Conservation (phyloP, 2,888 invertebrate genomes). For the Lycophotia porphyrea region DNA sequence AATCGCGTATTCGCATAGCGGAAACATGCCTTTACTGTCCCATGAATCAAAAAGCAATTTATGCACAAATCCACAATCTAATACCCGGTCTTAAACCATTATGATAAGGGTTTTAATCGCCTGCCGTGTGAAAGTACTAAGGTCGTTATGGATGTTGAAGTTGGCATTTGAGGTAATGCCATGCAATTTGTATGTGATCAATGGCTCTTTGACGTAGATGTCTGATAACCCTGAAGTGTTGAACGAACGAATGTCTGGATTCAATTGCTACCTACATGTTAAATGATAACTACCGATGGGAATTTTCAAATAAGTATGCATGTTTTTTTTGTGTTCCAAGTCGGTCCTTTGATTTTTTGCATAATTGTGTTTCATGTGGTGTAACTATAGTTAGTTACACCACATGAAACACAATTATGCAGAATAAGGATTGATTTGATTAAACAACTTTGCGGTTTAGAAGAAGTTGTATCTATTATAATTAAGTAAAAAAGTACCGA, state of each 20-base stretch:
- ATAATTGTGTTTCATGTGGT: background rate
- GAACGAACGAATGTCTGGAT: constrained; percentile 19
- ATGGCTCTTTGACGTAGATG: constrained; percentile 44
- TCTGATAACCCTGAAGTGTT: constrained; percentile 16
- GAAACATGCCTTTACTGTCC: constrained; percentile 37
- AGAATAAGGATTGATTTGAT: background rate
- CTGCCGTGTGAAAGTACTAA: background rate
- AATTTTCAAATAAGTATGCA: background rate
- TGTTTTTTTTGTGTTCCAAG: background rate
- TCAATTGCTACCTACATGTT: background rate
- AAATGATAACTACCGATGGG: background rate
- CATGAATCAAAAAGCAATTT: background rate
- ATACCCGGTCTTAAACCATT: background rate
- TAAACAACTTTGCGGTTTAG: too few relatives aligned
- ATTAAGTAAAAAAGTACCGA: too few relatives aligned
- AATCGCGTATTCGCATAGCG: constrained; percentile 24
- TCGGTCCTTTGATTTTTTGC: background rate
- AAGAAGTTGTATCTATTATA: too few relatives aligned
- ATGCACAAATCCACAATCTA: background rate
- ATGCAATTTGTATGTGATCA: constrained; percentile 63
- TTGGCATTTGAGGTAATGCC: constrained; percentile 43
- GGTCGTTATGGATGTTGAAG: constrained; percentile 14
- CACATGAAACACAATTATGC: too few relatives aligned
- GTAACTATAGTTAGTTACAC: too few relatives aligned
- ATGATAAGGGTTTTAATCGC: constrained; percentile 11